A percentile compares a stretch with the other conserved stretches of the same genome.
phyloP scores from a whole-genome alignment of 2,797 vertebrate genomes.

The Champsocephalus esox region DNA sequence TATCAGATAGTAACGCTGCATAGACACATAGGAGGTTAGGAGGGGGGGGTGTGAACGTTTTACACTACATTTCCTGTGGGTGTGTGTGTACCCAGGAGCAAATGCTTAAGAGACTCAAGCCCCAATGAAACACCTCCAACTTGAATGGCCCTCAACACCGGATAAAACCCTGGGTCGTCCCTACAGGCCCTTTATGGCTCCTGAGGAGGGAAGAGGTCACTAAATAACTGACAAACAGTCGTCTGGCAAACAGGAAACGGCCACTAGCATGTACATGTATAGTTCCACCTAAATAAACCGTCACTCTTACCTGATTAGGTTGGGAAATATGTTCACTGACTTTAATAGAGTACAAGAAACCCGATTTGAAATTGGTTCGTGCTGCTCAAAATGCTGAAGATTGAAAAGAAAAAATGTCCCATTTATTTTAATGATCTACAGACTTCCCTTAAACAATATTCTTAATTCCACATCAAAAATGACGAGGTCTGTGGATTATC shows the following conservation, averaged over 20 bases:
- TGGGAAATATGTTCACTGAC: neutral
- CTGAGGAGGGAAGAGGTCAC: constrained; percentile 35
- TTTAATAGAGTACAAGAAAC: neutral
- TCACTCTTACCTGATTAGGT: neutral
- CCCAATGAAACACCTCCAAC: constrained; percentile 68
- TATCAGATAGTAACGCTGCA: constrained; percentile 70
- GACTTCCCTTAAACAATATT: neutral
- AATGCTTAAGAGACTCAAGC: constrained; percentile 62
- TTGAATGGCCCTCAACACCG: constrained; percentile 69
- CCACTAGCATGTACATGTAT: neutral
- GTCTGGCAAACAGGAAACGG: constrained; percentile 53
- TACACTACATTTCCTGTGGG: constrained; percentile 54
- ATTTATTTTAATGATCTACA: neutral
- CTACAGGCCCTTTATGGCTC: constrained; percentile 62
- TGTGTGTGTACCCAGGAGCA: constrained; percentile 66
- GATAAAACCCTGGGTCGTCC: constrained; percentile 67
- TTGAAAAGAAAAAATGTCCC: neutral
- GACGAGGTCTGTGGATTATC: neutral
- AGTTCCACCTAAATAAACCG: neutral
- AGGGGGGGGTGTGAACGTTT: constrained; percentile 55
- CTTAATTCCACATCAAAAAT: constrained; percentile 2
- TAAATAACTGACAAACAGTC: constrained; percentile 32
- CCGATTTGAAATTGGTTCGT: neutral
- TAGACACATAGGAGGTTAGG: constrained; percentile 40
- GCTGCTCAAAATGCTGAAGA: neutral